phyloP scores from a whole-genome alignment of 1,140 invertebrate species.

The Stegodyphus mimosarum region DNA sequence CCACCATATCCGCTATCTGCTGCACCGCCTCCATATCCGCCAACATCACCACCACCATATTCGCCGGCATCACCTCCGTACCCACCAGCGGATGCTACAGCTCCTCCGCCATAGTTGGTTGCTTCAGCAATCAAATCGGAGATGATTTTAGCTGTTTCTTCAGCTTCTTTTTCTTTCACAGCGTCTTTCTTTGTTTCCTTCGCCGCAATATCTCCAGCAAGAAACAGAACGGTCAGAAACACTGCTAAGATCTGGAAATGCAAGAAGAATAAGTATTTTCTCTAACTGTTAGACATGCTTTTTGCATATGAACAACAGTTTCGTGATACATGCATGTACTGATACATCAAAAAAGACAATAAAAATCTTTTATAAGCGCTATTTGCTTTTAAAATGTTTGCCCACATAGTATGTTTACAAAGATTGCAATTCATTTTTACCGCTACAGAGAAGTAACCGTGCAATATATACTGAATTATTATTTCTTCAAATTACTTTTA shows the following conservation, averaged over 20 bases:
- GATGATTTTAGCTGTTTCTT: constrained; percentile 33
- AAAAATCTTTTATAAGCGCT: no score
- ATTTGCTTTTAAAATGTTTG: no score
- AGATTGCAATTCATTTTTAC: no score
- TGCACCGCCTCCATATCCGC: constrained; percentile 46
- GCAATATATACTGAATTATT: no score
- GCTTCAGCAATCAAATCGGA: constrained; percentile 56
- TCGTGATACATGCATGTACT: no score
- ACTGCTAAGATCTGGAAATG: constrained; percentile 21
- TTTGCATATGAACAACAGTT: no score
- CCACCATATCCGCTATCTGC: constrained; percentile 32
- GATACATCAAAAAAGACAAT: no score
- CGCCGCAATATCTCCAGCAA: constrained; percentile 10
- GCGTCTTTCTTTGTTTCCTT: constrained; percentile 31
- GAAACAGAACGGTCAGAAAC: constrained; percentile 4
- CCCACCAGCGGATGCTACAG: constrained; percentile 38
- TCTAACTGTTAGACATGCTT: no score
- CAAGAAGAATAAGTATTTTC: neutral
- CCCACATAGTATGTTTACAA: no score
- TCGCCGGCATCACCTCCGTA: constrained; percentile 43
- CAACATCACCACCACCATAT: constrained; percentile 1
- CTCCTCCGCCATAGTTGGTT: constrained; percentile 57
- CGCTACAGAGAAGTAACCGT: no score
- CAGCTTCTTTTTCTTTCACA: constrained; percentile 19
- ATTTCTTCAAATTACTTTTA: no score